Evolutionary conservation across 2,113 vertebrate species (phyloP).

Genomic region (Daubentonia madagascariensis): DNA sequence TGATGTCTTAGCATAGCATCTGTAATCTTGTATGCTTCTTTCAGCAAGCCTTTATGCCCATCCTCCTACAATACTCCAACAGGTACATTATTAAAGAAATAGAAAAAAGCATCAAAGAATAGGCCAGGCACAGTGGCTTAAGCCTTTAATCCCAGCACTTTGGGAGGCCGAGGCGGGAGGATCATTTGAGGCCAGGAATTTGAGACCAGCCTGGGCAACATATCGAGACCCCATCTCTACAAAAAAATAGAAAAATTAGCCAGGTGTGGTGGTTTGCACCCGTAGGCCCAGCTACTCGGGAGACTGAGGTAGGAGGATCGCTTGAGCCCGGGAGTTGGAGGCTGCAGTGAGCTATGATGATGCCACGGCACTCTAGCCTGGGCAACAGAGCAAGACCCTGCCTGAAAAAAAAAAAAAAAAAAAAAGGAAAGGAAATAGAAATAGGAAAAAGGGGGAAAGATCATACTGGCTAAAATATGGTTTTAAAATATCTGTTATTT

Average conservation of each 20-base stretch:
- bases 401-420: background rate
- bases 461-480: background rate
- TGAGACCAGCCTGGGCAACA: too few relatives aligned
- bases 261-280: too few relatives aligned
- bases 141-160: background rate
- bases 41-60: background rate
- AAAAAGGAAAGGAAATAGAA: too few relatives aligned
- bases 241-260: too few relatives aligned
- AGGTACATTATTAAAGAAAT: background rate
- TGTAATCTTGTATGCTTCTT: background rate
- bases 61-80: background rate
- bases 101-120: background rate
- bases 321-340: background rate
- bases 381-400: background rate
- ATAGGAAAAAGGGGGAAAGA: background rate
- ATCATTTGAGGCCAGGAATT: too few relatives aligned
- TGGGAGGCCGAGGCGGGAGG: too few relatives aligned
- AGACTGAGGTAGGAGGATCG: background rate
- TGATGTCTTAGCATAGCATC: background rate
- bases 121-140: background rate
- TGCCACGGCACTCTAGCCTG: background rate
- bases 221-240: too few relatives aligned
- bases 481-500: constrained; percentile 7
- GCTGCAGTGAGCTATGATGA: background rate
- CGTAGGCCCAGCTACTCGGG: background rate